These are phyloP conservation scores for Drosophila gaucha DNA, from an alignment of 2,888 invertebrate genomes.

Conservation along the genomic window DNA sequence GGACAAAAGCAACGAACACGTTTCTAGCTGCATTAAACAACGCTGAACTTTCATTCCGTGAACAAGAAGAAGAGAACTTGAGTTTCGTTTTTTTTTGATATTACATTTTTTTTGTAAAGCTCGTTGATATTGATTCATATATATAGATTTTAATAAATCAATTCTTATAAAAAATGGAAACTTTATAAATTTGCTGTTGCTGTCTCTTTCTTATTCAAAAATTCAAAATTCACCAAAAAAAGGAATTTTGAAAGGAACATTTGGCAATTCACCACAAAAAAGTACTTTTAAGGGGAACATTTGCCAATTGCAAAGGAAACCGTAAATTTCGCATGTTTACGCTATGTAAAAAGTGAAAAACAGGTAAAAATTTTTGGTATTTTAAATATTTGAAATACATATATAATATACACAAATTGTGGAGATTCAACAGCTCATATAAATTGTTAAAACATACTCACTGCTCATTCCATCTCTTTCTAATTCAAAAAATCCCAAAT, in stretches of 20 bases:
- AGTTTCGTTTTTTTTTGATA: constrained; percentile 1
- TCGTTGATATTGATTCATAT: constrained; percentile 22
- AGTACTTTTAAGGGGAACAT: too few relatives aligned
- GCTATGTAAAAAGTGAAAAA: not conserved
- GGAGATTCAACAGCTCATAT: too few relatives aligned
- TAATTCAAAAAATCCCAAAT: not conserved
- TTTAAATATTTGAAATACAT: not conserved
- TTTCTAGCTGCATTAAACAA: not conserved
- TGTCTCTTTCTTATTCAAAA: constrained; percentile 1
- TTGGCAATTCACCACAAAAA: not conserved
- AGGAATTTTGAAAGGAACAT: not conserved
- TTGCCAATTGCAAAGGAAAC: not conserved
- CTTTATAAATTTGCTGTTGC: not conserved
- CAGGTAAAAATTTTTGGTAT: too few relatives aligned
- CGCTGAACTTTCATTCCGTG: constrained; percentile 56
- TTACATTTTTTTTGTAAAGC: constrained; percentile 8
- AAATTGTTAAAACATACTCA: too few relatives aligned
- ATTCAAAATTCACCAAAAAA: not conserved
- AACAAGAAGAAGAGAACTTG: not conserved
- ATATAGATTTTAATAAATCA: constrained; percentile 7
- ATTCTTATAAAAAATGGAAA: constrained; percentile 1
- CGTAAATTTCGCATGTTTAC: not conserved
- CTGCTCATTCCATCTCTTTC: not conserved
- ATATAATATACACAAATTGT: not conserved
- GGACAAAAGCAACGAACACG: not conserved